Evolutionary conservation across 2,113 vertebrate species (phyloP).

Genomic region (Gnathonemus echidnorhynchus): DNA sequence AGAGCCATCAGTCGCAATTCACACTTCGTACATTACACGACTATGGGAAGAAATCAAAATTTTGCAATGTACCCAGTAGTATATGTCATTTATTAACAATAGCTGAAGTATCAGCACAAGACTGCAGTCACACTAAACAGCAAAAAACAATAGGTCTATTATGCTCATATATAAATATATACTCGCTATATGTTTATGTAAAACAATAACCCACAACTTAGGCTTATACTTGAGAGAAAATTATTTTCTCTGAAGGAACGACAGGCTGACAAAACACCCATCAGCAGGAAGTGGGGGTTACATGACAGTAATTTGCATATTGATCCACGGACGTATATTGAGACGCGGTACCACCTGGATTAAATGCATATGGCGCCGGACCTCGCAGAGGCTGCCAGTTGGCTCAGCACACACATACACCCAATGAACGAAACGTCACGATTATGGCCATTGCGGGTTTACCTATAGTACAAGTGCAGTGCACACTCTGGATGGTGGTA

Average conservation of each 20-base stretch:
- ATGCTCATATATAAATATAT: slow-evolving; percentile 28
- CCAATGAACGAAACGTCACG: slow-evolving; percentile 60
- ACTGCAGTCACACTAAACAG: slow-evolving; percentile 74
- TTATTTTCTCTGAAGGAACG: slow-evolving; percentile 60
- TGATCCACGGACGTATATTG: slow-evolving; percentile 62
- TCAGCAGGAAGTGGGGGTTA: slow-evolving; percentile 60
- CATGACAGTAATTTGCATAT: slow-evolving; percentile 74
- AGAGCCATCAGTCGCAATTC: slow-evolving; percentile 60
- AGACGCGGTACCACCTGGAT: slow-evolving; percentile 64
- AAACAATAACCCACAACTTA: slow-evolving; percentile 35
- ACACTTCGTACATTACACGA: slow-evolving; percentile 58
- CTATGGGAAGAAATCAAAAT: slow-evolving; percentile 70
- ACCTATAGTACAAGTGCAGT: slow-evolving; percentile 39
- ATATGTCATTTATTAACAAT: slow-evolving; percentile 65
- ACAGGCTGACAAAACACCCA: slow-evolving; percentile 58
- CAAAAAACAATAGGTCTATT: slow-evolving; percentile 62
- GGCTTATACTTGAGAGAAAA: slow-evolving; percentile 44
- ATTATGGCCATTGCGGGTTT: slow-evolving; percentile 49
- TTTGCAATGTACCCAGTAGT: slow-evolving; percentile 76
- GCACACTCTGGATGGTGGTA: slow-evolving; percentile 56
- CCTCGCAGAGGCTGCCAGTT: slow-evolving; percentile 57
- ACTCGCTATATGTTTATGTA: slow-evolving; percentile 15
- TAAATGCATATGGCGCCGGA: slow-evolving; percentile 54
- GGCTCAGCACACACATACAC: slow-evolving; percentile 66
- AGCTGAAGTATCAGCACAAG: slow-evolving; percentile 74